phyloP scores from a whole-genome alignment of 2,797 vertebrate species.

The Sphaeramia orbicularis region DNA sequence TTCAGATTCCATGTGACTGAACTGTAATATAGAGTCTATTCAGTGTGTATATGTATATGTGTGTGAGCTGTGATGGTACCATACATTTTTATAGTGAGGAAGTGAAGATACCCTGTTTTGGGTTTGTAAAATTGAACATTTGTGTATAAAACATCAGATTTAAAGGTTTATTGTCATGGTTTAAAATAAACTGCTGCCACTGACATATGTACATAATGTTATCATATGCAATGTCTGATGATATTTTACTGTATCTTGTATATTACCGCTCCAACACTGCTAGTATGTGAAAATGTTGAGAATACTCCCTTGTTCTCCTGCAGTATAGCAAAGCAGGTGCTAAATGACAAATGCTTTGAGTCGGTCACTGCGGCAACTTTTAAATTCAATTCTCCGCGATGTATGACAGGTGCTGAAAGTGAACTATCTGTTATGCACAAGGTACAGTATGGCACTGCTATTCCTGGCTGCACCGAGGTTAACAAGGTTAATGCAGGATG shows the following conservation, averaged over 20 bases:
- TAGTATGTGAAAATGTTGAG: background rate
- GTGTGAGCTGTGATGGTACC: background rate
- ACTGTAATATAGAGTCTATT: background rate
- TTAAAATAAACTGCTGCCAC: background rate
- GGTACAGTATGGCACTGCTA: constrained; percentile 28
- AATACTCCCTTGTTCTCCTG: background rate
- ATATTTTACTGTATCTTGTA: constrained; percentile 15
- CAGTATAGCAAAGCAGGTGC: constrained; percentile 13
- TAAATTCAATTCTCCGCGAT: constrained; percentile 43
- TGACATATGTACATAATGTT: constrained; percentile 12
- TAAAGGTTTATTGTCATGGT: constrained; percentile 9
- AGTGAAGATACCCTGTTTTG: constrained; percentile 5
- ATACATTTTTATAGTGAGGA: background rate
- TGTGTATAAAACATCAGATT: background rate
- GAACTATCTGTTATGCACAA: constrained; percentile 42
- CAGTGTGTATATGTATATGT: background rate
- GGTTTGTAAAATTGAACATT: background rate
- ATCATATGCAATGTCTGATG: background rate
- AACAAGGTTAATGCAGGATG: constrained; percentile 42
- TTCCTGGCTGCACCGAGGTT: constrained; percentile 34
- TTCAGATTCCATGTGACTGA: background rate
- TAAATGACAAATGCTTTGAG: constrained; percentile 38
- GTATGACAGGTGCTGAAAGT: constrained; percentile 42
- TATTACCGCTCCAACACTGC: constrained; percentile 7
- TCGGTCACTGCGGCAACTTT: constrained; percentile 41